A percentile compares a stretch with the other conserved stretches of the same genome.
These are phyloP conservation scores for Sebastes iracundus DNA, from an alignment of 2,797 vertebrate genomes.

Conservation along the genomic window DNA sequence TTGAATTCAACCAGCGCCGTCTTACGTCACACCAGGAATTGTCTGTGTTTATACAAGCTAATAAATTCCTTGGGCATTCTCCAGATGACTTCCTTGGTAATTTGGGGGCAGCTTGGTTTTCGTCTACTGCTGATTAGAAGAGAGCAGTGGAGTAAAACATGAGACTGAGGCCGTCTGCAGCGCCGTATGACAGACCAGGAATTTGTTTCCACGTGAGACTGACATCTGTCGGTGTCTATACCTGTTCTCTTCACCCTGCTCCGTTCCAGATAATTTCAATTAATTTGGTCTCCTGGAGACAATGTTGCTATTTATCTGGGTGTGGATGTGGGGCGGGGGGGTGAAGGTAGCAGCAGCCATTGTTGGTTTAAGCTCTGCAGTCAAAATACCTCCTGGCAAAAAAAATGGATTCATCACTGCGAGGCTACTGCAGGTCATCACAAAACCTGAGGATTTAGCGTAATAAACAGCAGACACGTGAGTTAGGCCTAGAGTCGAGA, in stretches of 20 bases:
- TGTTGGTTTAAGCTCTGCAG: constrained; percentile 75
- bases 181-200: constrained; percentile 16
- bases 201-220: constrained; percentile 37
- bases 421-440: constrained; percentile 54
- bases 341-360: constrained; percentile 47
- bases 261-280: constrained; percentile 71
- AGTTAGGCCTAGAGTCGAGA: constrained; percentile 31
- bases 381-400: constrained; percentile 65
- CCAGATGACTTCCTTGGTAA: constrained; percentile 54
- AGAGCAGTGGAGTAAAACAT: constrained; percentile 38
- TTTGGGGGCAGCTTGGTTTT: constrained; percentile 45
- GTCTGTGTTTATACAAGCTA: constrained; percentile 60
- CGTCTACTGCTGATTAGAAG: constrained; percentile 41
- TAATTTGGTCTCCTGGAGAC: constrained; percentile 79
- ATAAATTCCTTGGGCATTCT: constrained; percentile 71
- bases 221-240: constrained; percentile 66
- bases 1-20: constrained; percentile 49
- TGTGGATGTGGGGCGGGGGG: constrained; percentile 49
- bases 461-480: constrained; percentile 49
- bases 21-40: constrained; percentile 42
- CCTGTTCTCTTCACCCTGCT: constrained; percentile 58
- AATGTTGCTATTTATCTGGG: constrained; percentile 79
- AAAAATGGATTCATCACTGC: constrained; percentile 48
- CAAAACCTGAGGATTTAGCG: constrained; percentile 62
- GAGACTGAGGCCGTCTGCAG: constrained; percentile 6